Conservation (phyloP, 2,888 invertebrate genomes). For the Folsomia candida region DNA sequence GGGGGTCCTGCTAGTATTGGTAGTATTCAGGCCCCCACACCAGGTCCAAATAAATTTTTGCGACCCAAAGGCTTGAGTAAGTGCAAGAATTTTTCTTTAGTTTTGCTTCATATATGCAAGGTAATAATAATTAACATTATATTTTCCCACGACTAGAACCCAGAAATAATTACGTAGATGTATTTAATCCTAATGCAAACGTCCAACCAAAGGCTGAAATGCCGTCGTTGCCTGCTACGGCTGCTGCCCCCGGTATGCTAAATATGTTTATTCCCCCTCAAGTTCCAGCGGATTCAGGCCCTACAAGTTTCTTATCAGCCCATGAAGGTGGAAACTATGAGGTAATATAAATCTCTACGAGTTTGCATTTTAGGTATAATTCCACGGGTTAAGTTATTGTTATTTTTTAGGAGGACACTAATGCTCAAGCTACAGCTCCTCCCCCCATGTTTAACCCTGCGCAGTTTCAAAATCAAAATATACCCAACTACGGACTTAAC, state of each 20-base stretch:
- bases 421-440: slow-evolving; percentile 30
- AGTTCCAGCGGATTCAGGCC: slow-evolving; percentile 34
- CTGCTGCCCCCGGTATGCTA: slow-evolving; percentile 30
- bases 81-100: slow-evolving; percentile 1
- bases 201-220: slow-evolving; percentile 4
- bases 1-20: background rate
- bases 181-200: slow-evolving; percentile 63
- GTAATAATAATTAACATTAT: slow-evolving; percentile 5
- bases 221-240: background rate
- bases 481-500: background rate
- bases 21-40: background rate
- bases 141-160: slow-evolving; percentile 61
- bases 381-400: too few species aligned
- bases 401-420: slow-evolving; percentile 4
- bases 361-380: too few species aligned
- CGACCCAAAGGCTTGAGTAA: slow-evolving; percentile 40
- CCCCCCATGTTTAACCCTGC: slow-evolving; percentile 53
- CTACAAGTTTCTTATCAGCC: slow-evolving; percentile 42
- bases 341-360: too few species aligned
- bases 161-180: slow-evolving; percentile 84
- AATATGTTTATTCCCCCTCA: slow-evolving; percentile 46
- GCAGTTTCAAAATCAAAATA: slow-evolving; percentile 30
- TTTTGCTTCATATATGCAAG: too few species aligned
- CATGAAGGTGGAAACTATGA: too few species aligned
- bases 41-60: slow-evolving; percentile 40